A percentile compares a stretch with the other conserved stretches of the same genome.
Evolutionary conservation across 2,113 vertebrate genomes (phyloP).

Genomic region (Plestiodon gilberti): DNA sequence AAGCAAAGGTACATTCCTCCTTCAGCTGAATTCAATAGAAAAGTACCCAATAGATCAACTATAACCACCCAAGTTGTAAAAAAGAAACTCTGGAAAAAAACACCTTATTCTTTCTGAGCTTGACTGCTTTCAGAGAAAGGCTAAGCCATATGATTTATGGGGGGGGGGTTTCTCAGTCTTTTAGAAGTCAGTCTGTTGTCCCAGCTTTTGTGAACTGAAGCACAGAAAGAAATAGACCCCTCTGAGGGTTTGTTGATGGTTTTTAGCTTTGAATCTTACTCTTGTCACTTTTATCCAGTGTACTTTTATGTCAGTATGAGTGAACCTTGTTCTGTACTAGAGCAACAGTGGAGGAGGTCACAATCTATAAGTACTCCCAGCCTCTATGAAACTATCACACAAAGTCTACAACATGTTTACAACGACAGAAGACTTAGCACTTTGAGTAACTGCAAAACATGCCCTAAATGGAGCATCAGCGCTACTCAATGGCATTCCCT

Average conservation of each 20-base stretch:
- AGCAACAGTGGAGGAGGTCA: neutral
- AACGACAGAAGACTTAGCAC: constrained; percentile 4
- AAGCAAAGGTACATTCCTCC: neutral
- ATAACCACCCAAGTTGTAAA: neutral
- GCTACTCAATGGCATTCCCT: constrained; percentile 51
- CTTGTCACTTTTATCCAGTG: neutral
- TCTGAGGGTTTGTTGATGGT: neutral
- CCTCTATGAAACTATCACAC: neutral
- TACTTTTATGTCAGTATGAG: neutral
- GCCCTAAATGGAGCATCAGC: constrained; percentile 35
- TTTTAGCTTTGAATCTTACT: neutral
- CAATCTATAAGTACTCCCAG: neutral
- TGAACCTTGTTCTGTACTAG: neutral
- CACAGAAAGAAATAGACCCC: neutral
- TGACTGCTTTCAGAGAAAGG: neutral
- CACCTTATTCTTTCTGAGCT: neutral
- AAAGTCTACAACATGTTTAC: constrained; percentile 36
- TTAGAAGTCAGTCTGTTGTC: neutral
- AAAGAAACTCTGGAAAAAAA: neutral
- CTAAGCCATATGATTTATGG: neutral
- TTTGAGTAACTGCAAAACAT: constrained; percentile 46
- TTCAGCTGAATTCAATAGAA: neutral
- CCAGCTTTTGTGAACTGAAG: neutral
- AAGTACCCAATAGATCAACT: neutral
- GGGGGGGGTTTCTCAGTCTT: neutral